Base-by-base conservation (phyloP, 92 coral and sea anemone species). In the Chrysogorgia sp. region DNA sequence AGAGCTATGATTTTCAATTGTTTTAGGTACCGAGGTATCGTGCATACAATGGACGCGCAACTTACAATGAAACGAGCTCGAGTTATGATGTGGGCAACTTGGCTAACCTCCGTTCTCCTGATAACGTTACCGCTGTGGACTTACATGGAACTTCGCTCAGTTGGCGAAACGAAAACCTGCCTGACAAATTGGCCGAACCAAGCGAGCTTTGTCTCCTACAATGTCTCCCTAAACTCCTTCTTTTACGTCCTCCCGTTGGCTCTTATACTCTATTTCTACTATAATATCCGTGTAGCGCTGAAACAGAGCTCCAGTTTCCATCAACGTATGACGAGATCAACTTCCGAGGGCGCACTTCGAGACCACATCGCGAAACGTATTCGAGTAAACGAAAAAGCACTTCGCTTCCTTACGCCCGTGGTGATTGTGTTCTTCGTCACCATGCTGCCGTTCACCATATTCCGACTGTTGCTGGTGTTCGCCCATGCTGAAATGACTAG, bases 391-490 rank as follows among this genome's bases (percentile, higher is more conserved):
- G 87, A 91, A n/a, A 93, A 91, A 76, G 97, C 97, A 29, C 84
- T 93, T 29, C 91, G 89, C 76, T 87, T 93, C 40, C 97, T 93
- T n/a, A 87, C 91, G 26, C 97, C 97, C 0, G 92, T 93, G 0
- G 97, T 93, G 1, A 72, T 88, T 29, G 81, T 82, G 29, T 93
- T 93, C 50, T 83, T 92, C 17, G 63, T 86, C 20, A 79, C 96
- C 7, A 93, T 93, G 97, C 81, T 93, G 0, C 97, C 97, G 1
- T 93, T 93, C 72, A 96, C 91, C 45, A 76, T 83, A 15, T 88
- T 93, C 63, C 84, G 90, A 34, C 47, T 86, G 47, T n/a, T n/a
- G n/a, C n/a, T n/a, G n/a, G 78, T 83, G 9, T 67, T 79, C 20
- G 79, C 74, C 48, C 88, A 90, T 59, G 70, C 85, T 6, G 87